These are phyloP conservation scores for Andrena hattorfiana DNA, from an alignment of 2,888 invertebrate species.

Conservation along the genomic window DNA sequence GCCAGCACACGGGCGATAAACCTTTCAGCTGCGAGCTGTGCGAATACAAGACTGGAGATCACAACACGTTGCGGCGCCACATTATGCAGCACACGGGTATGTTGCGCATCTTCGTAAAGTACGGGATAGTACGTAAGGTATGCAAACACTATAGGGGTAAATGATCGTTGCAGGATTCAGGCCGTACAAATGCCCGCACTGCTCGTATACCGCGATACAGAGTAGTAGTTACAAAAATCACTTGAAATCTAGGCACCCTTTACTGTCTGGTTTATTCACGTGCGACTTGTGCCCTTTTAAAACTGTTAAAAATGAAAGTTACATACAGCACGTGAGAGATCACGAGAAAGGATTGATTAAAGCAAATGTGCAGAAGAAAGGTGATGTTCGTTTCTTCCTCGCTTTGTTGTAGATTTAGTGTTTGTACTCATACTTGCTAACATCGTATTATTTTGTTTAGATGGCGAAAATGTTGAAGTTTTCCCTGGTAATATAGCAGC, in stretches of 20 bases:
- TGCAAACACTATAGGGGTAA: constrained; percentile 3
- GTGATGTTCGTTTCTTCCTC: constrained; percentile 48
- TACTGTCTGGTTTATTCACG: constrained; percentile 84
- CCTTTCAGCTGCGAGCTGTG: constrained; percentile 90
- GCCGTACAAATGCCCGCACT: constrained; percentile 89
- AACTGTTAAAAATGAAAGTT: constrained; percentile 87
- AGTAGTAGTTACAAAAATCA: constrained; percentile 89
- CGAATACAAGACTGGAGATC: constrained; percentile 90
- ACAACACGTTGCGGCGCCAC: constrained; percentile 90
- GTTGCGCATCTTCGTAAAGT: neutral
- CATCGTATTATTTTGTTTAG: constrained; percentile 46
- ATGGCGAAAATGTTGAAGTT: constrained; percentile 80
- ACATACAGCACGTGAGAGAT: constrained; percentile 86
- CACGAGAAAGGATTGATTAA: constrained; percentile 86
- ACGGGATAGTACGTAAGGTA: neutral
- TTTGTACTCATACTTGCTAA: neutral
- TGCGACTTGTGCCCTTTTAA: constrained; percentile 87
- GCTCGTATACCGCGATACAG: constrained; percentile 90
- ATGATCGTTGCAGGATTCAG: constrained; percentile 83
- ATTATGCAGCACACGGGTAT: constrained; percentile 88
- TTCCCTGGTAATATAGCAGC: constrained; percentile 84
- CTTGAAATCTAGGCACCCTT: constrained; percentile 86
- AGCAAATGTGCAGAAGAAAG: constrained; percentile 75
- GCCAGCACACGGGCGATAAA: constrained; percentile 92
- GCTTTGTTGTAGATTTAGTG: neutral